These are phyloP conservation scores for Sorex araneus DNA, from an alignment of 2,113 vertebrate genomes.

Conservation along the genomic window DNA sequence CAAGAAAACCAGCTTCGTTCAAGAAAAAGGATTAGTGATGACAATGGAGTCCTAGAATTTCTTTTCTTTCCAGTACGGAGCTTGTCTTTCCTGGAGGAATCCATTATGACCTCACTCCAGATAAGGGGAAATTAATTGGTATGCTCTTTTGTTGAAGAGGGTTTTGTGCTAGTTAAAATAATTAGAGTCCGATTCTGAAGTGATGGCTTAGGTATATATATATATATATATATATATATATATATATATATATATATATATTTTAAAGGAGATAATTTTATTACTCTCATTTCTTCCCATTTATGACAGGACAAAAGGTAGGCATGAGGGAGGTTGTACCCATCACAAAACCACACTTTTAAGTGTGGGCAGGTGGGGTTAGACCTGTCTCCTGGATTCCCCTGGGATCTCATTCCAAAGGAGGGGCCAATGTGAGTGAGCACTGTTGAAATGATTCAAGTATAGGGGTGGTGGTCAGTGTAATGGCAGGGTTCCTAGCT, in stretches of 20 bases:
- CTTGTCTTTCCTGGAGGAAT: slow-evolving; percentile 57
- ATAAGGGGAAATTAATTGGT: slow-evolving; percentile 62
- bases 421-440: rapidly evolving
- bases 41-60: background rate
- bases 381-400: too few relatives aligned
- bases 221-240: background rate
- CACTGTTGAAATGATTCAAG: background rate
- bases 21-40: slow-evolving; percentile 57
- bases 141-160: slow-evolving; percentile 62
- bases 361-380: background rate
- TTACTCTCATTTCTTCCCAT: background rate
- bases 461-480: background rate
- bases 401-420: background rate
- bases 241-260: background rate
- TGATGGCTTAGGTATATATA: slow-evolving; percentile 50
- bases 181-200: slow-evolving; percentile 74
- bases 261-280: slow-evolving; percentile 74
- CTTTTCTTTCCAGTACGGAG: background rate
- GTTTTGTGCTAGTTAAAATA: slow-evolving; percentile 75
- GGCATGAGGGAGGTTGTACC: background rate
- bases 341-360: background rate
- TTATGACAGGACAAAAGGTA: background rate
- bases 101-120: background rate
- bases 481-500: background rate
- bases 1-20: background rate